Evolutionary conservation across 2,888 invertebrate species (phyloP).

Genomic region (Mesorhabditis sp.): DNA sequence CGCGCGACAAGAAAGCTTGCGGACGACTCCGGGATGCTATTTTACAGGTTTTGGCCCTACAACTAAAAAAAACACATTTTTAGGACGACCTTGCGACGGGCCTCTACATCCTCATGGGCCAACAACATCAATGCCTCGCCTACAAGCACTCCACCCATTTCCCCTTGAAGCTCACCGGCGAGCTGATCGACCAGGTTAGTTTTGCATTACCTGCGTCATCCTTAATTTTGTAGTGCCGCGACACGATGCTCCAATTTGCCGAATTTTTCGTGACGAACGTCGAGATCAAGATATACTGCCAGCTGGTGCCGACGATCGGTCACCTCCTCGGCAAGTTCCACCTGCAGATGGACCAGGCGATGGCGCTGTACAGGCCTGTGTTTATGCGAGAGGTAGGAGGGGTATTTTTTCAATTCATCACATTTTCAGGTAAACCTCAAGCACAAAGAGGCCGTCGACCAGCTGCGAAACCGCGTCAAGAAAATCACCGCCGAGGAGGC

Average conservation of each 20-base stretch:
- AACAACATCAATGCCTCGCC: constrained; percentile 91
- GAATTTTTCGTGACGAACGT: constrained; percentile 89
- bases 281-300: constrained; percentile 83
- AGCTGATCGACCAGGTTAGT: constrained; percentile 68
- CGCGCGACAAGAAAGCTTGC: constrained; percentile 90
- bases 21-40: constrained; percentile 89
- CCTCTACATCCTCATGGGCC: constrained; percentile 87
- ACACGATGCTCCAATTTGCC: constrained; percentile 93
- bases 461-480: too few relatives aligned
- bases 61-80: background rate
- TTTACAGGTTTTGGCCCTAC: constrained; percentile 67
- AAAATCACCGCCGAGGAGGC: background rate
- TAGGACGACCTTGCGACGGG: constrained; percentile 64
- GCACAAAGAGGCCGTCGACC: too few relatives aligned
- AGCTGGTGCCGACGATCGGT: constrained; percentile 27
- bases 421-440: constrained; percentile 7
- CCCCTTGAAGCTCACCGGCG: constrained; percentile 74
- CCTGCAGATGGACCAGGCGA: constrained; percentile 92
- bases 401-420: too few relatives aligned
- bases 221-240: constrained; percentile 78
- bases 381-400: constrained; percentile 17
- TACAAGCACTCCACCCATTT: constrained; percentile 62
- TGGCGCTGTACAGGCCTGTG: constrained; percentile 77
- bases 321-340: constrained; percentile 72
- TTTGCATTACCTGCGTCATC: constrained; percentile 7